Evolutionary conservation across 2,888 invertebrate species (phyloP).

Genomic region (Trileptium ribeirensis): DNA sequence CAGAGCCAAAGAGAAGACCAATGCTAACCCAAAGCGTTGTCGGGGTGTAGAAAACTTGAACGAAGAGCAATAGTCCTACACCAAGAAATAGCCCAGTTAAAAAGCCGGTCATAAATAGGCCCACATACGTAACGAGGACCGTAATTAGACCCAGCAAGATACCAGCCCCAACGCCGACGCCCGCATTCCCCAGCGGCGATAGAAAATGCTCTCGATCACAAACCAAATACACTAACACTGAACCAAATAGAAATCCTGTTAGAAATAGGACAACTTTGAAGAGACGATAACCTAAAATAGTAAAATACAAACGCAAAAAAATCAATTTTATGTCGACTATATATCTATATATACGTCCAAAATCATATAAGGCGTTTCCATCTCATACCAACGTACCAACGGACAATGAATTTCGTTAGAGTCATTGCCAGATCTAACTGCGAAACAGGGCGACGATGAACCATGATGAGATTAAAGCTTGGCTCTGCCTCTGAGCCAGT

Average conservation of each 20-base stretch:
- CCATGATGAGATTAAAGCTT: no score
- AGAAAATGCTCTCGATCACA: conserved; percentile 72
- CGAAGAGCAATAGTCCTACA: conserved; percentile 46
- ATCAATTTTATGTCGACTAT: no score
- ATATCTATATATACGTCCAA: no score
- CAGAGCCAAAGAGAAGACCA: conserved; percentile 63
- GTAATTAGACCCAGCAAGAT: conserved; percentile 70
- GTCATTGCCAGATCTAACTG: no score
- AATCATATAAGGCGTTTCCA: no score
- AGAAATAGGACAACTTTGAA: conserved; percentile 80
- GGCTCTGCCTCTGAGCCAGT: no score
- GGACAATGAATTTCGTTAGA: no score
- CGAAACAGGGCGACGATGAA: no score
- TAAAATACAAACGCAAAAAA: no score
- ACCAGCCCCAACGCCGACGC: conserved; percentile 67
- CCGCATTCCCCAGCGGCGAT: conserved; percentile 54
- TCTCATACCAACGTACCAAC: no score
- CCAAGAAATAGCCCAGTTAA: conserved; percentile 63
- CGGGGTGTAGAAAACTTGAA: conserved; percentile 61
- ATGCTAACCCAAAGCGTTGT: conserved; percentile 66
- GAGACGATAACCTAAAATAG: conserved; percentile 69
- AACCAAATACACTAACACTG: conserved; percentile 70
- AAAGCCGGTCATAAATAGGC: conserved; percentile 71
- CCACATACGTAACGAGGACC: conserved; percentile 72
- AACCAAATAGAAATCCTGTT: conserved; percentile 76